Evolutionary conservation across 1,140 invertebrate genomes (phyloP).

Genomic region (Tetramorium simillimum): DNA sequence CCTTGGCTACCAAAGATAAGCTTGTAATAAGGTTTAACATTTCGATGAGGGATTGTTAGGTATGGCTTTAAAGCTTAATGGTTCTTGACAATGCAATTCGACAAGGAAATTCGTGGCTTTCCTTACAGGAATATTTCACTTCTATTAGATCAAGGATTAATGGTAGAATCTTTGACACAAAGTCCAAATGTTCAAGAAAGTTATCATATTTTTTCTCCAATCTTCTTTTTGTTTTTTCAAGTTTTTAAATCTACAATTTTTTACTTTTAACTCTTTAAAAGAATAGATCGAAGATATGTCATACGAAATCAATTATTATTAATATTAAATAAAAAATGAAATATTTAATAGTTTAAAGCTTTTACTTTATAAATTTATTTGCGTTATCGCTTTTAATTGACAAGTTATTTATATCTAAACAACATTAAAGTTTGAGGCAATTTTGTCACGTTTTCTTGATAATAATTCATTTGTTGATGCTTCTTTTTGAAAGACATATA

Average conservation of each 20-base stretch:
- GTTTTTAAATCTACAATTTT: not conserved
- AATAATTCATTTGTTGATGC: not conserved
- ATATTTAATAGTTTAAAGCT: not conserved
- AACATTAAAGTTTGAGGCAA: not conserved
- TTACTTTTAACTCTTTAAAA: not conserved
- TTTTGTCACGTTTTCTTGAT: not conserved
- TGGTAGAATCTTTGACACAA: not conserved
- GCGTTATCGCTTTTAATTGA: not conserved
- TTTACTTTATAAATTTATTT: not conserved
- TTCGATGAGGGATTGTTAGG: not conserved
- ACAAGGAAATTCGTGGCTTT: not conserved
- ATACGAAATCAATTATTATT: not conserved
- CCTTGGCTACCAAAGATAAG: not conserved
- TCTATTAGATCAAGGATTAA: not conserved
- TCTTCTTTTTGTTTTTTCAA: not conserved
- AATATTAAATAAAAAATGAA: not conserved
- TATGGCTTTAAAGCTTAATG: not conserved
- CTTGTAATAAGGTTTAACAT: conserved; percentile 13
- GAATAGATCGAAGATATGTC: not conserved
- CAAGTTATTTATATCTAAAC: not conserved
- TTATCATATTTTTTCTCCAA: not conserved
- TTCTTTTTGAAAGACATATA: not conserved
- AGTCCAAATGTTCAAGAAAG: not conserved
- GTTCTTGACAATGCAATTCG: not conserved
- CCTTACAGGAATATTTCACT: not conserved